phyloP scores from a whole-genome alignment of 2,888 invertebrate species.

The Campaea margaritaria region DNA sequence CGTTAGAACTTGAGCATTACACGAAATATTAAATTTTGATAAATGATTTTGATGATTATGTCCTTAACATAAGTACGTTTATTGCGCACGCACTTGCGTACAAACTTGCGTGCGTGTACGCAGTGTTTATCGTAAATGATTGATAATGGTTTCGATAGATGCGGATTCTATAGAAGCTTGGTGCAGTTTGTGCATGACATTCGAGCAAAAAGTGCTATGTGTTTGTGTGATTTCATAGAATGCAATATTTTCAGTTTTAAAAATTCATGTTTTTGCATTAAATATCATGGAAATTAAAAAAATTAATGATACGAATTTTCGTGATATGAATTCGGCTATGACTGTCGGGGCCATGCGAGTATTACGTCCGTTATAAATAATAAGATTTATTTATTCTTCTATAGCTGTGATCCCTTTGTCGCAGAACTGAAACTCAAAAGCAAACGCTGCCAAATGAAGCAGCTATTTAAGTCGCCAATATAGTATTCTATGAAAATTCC shows the following conservation, averaged over 20 bases:
- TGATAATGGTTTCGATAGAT: slow-evolving; percentile 15
- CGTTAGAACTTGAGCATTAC: slow-evolving; percentile 42
- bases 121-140: background rate
- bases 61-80: slow-evolving; percentile 18
- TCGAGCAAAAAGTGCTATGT: slow-evolving; percentile 42
- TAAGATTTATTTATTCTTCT: background rate
- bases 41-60: slow-evolving; percentile 32
- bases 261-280: slow-evolving; percentile 1
- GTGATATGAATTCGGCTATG: background rate
- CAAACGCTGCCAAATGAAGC: slow-evolving; percentile 10
- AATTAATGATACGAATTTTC: slow-evolving; percentile 6
- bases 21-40: slow-evolving; percentile 35
- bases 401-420: background rate
- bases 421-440: slow-evolving; percentile 6
- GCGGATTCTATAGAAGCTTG: slow-evolving; percentile 36
- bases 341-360: slow-evolving; percentile 1
- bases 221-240: slow-evolving; percentile 59
- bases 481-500: slow-evolving; percentile 41
- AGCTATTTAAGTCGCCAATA: slow-evolving; percentile 22
- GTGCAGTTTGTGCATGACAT: slow-evolving; percentile 38
- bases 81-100: slow-evolving; percentile 18
- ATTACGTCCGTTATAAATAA: background rate
- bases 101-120: slow-evolving; percentile 17
- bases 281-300: background rate
- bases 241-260: slow-evolving; percentile 52